A percentile compares a stretch with the other conserved stretches of the same genome.
Conservation (phyloP, 2,113 vertebrate species). For the Peromyscus californicus region DNA sequence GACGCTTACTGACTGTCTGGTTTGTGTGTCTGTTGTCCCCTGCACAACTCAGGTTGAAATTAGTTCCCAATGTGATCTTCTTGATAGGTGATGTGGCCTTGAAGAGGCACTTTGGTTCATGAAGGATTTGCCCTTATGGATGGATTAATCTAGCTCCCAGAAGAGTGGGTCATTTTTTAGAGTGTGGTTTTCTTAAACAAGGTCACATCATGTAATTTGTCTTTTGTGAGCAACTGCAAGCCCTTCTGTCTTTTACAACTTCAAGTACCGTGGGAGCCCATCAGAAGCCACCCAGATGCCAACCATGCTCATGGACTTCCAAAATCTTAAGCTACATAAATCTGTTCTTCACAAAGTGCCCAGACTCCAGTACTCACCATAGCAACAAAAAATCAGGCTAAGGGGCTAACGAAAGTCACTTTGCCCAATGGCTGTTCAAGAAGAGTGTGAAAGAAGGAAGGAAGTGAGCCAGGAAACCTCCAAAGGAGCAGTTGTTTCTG, state of each 20-base stretch:
- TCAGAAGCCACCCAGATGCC: neutral
- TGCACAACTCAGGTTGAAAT: neutral
- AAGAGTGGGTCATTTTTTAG: neutral
- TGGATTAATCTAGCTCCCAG: neutral
- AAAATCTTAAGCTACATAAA: neutral
- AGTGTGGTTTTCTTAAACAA: neutral
- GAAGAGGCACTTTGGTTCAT: too few species aligned
- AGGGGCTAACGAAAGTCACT: neutral
- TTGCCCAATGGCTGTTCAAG: neutral
- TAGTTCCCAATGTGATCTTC: neutral
- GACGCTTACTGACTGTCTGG: too few species aligned
- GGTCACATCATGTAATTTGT: neutral
- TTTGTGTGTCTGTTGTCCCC: neutral
- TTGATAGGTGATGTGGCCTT: neutral
- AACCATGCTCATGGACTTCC: neutral
- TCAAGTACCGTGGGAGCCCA: neutral
- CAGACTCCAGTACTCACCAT: neutral
- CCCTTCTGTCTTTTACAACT: neutral
- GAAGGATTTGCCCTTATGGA: neutral
- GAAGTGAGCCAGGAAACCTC: neutral
- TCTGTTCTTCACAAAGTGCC: neutral
- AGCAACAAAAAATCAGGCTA: neutral
- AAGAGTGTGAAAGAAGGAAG: neutral
- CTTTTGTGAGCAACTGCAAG: neutral
- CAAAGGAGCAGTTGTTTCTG: neutral